Percentiles rank a stretch among this genome's conserved stretches.
These are phyloP conservation scores for Hydrotaea diabolus DNA, from an alignment of 2,888 invertebrate species.

Conservation along the genomic window DNA sequence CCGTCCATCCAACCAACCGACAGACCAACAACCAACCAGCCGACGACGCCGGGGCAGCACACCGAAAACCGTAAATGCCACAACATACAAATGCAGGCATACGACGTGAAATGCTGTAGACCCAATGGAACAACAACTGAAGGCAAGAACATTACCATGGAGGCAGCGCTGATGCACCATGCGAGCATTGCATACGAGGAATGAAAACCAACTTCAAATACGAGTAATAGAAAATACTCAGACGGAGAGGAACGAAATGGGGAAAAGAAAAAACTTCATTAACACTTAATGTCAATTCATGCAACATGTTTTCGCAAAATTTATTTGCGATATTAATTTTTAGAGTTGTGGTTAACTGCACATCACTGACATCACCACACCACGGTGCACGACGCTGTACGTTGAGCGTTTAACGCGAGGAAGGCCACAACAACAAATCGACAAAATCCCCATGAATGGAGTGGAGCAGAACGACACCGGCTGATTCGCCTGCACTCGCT, in stretches of 20 bases:
- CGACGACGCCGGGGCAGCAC: not conserved
- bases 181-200: not conserved
- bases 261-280: slow-evolving; percentile 75
- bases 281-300: slow-evolving; percentile 79
- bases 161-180: too few species aligned
- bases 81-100: too few species aligned
- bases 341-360: slow-evolving; percentile 69
- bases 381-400: not conserved
- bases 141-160: not conserved
- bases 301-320: slow-evolving; percentile 79
- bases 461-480: not conserved
- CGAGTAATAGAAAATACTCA: slow-evolving; percentile 47
- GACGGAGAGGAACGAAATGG: not conserved
- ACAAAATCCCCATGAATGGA: slow-evolving; percentile 52
- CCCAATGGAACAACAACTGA: not conserved
- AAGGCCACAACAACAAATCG: slow-evolving; percentile 25
- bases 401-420: too few species aligned
- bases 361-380: not conserved
- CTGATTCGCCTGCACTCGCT: not conserved
- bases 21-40: not conserved
- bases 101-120: not conserved
- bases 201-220: slow-evolving; percentile 46
- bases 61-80: too few species aligned
- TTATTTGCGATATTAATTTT: slow-evolving; percentile 79
- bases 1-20: slow-evolving; percentile 4